Conservation (phyloP, 2,113 vertebrate species). For the Phoenicopterus ruber region DNA sequence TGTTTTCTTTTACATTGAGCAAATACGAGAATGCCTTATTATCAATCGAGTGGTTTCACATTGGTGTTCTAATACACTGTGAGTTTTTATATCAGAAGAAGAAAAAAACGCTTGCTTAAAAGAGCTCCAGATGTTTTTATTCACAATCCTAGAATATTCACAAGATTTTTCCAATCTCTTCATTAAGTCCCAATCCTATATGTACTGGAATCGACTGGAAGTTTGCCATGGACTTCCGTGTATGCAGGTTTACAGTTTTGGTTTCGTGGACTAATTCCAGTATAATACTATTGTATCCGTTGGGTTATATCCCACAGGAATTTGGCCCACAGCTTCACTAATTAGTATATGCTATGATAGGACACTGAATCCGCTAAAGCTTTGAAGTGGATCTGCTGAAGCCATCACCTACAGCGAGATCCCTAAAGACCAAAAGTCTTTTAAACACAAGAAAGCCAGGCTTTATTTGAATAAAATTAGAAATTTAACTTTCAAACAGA, state of each 20-base stretch:
- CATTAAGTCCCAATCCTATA: not conserved
- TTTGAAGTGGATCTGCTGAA: conserved; percentile 64
- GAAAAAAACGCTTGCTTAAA: not conserved
- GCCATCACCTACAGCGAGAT: conserved; percentile 43
- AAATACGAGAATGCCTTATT: not conserved
- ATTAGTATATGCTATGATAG: conserved; percentile 40
- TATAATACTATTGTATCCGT: not conserved
- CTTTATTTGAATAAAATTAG: conserved; percentile 62
- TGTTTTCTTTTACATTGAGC: not conserved
- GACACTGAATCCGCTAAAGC: conserved; percentile 23
- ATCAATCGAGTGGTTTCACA: not conserved
- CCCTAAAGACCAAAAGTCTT: conserved; percentile 41
- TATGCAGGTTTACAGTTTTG: not conserved
- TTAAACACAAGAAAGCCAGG: conserved; percentile 37
- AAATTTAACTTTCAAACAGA: conserved; percentile 36
- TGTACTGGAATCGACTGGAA: not conserved
- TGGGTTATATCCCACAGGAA: not conserved
- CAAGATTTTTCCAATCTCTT: not conserved
- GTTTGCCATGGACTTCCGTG: not conserved
- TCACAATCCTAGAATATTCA: not conserved
- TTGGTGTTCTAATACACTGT: not conserved
- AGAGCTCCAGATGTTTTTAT: not conserved
- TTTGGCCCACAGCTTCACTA: conserved; percentile 13
- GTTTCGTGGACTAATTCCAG: not conserved
- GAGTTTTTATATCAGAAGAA: not conserved